Percentiles rank a stretch among this genome's conserved stretches.
phyloP scores from a whole-genome alignment of 2,113 vertebrate species.

The Pterophyllum scalare region DNA sequence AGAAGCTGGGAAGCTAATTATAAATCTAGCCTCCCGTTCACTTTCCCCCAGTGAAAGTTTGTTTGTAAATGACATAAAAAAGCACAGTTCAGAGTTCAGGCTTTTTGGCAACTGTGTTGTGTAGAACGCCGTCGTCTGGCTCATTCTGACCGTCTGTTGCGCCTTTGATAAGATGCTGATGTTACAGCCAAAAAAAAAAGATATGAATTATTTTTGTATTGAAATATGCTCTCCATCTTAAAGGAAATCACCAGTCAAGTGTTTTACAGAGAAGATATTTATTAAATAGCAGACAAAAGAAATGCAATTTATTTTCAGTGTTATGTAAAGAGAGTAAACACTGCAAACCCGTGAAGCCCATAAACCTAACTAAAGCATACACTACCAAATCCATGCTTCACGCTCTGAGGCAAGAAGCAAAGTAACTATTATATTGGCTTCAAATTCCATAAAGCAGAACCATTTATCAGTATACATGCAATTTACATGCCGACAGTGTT shows the following conservation, averaged over 20 bases:
- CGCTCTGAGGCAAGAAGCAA: background rate
- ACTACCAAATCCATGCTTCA: background rate
- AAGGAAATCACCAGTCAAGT: background rate
- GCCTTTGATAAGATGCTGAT: background rate
- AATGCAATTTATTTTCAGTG: background rate
- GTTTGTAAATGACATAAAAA: background rate
- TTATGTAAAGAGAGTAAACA: background rate
- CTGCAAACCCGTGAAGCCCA: background rate
- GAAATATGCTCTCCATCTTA: background rate
- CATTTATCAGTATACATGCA: slow-evolving; percentile 6
- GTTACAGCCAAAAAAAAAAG: background rate
- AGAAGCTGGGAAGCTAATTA: background rate
- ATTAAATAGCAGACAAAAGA: background rate
- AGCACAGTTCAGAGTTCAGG: background rate
- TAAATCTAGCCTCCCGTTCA: background rate
- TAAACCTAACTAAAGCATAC: background rate
- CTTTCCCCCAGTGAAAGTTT: background rate
- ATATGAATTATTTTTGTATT: background rate
- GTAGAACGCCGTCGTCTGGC: background rate
- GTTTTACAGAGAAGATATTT: background rate
- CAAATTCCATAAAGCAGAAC: background rate
- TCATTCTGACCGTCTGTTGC: background rate
- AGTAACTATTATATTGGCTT: background rate
- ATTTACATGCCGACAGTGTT: background rate
- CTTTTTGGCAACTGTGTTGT: background rate